Evolutionary conservation across 2,797 vertebrate species (phyloP).

Genomic region (Podargus strigoides): DNA sequence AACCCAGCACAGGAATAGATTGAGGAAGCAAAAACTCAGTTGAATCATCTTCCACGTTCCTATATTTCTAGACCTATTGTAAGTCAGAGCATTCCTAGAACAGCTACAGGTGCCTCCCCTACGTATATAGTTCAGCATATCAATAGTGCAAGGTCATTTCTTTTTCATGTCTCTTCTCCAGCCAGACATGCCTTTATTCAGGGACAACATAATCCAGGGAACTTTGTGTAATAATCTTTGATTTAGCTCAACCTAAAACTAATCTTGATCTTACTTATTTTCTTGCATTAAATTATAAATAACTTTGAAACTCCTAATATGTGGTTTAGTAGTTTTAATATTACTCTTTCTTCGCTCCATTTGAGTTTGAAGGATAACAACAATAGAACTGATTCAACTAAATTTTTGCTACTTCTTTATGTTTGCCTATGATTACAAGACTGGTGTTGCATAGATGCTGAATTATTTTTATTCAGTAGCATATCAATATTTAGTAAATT

Average conservation of each 20-base stretch:
- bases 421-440: neutral
- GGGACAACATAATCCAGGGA: neutral
- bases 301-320: neutral
- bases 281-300: neutral
- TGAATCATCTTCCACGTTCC: neutral
- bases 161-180: neutral
- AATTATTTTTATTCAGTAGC: neutral
- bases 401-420: neutral
- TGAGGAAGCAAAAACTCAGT: neutral
- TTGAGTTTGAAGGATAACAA: neutral
- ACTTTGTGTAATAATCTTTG: neutral
- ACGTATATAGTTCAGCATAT: neutral
- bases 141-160: neutral
- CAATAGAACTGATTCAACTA: neutral
- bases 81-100: neutral
- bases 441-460: neutral
- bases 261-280: neutral
- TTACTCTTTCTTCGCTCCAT: neutral
- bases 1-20: neutral
- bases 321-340: neutral
- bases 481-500: neutral
- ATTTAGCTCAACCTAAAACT: neutral
- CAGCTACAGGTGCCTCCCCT: neutral
- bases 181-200: neutral
- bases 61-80: neutral